Evolutionary conservation across 2,888 invertebrate genomes (phyloP).

Genomic region (Agrotis ipsilon): DNA sequence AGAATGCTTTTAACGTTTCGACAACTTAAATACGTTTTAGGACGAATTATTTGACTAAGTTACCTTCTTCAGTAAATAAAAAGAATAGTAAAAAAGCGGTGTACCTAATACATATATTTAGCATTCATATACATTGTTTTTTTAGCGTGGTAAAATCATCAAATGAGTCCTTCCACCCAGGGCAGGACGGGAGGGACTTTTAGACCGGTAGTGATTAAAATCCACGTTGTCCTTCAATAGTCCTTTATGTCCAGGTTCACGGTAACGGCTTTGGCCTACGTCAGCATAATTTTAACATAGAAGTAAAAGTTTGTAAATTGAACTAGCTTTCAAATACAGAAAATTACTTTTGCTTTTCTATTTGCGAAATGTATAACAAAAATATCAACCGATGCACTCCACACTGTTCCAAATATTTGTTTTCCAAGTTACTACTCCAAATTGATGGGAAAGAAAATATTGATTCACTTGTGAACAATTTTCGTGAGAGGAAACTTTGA

Average conservation of each 20-base stretch:
- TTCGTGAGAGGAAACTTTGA: constrained; percentile 57
- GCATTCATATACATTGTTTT: neutral
- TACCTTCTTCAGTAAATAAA: constrained; percentile 4
- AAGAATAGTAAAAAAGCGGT: neutral
- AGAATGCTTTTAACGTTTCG: constrained; percentile 41
- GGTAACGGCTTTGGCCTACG: too few species aligned
- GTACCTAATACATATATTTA: neutral
- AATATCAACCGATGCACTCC: constrained; percentile 6
- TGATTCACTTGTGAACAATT: constrained; percentile 64
- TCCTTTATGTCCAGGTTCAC: too few species aligned
- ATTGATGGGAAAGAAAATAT: constrained; percentile 61
- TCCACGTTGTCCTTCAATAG: too few species aligned
- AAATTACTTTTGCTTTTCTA: neutral
- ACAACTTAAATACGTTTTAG: constrained; percentile 25
- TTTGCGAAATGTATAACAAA: constrained; percentile 10
- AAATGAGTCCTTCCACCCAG: too few species aligned
- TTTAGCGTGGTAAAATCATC: too few species aligned
- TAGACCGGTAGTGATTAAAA: too few species aligned
- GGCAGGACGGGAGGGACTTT: too few species aligned
- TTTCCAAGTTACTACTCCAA: constrained; percentile 42
- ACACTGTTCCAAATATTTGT: constrained; percentile 39
- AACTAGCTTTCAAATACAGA: neutral
- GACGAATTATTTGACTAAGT: constrained; percentile 3
- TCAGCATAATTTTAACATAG: constrained; percentile 4
- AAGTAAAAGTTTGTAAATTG: neutral